Evolutionary conservation across 2,888 invertebrate species (phyloP), one percentile per base, ranked within the genome.

Genomic region (Hirtodrosophila trivittata): DNA sequence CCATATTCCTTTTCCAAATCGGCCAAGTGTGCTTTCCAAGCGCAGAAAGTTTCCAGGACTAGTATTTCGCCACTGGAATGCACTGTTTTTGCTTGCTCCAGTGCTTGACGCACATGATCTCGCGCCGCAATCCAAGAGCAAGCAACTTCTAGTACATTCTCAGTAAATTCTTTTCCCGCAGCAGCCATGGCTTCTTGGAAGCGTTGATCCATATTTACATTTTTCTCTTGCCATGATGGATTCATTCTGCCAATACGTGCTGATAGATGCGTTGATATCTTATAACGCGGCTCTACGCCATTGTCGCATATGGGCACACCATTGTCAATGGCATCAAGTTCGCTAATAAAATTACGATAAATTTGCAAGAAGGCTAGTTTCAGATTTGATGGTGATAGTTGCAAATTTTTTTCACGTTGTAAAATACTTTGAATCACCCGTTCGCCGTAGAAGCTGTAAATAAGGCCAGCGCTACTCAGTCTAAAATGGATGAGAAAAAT

Each of bases 251-350:
- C 92, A 0, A 99, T 95, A 74, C 98, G 92, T 0, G 93, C 91
- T 86, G 96, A 95, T 7, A 98, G 87, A 89, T 95, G 93, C 0
- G 98, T 96, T 1, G 93, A 92, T n/a, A 98, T 95, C 66, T 92
- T 92, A 89, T 97, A 98, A 25, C 91, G 92, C 0, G 95, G 94
- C 84, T 94, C n/a, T 8, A 9, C 94, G 2, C 93, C 95, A 1
- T 93, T 95, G 35, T 94, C 93, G 66, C 93, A 93, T 92, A 96
- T 95, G 0, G 95, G 94, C 0, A 98, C 93, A n/a, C 99, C 99
- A 92, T 99, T 99, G 89, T 99, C 99, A 52, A 98, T 95, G 0
- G 96, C 99, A 91, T 99, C 99, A 60, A 99, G 93, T 92, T 98
- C 98, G 91, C 95, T 95, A 9, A 99, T 94, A 52, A 99, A 95